phyloP scores from a whole-genome alignment of 2,113 vertebrate genomes.

The Psittacula cyanocephala region DNA sequence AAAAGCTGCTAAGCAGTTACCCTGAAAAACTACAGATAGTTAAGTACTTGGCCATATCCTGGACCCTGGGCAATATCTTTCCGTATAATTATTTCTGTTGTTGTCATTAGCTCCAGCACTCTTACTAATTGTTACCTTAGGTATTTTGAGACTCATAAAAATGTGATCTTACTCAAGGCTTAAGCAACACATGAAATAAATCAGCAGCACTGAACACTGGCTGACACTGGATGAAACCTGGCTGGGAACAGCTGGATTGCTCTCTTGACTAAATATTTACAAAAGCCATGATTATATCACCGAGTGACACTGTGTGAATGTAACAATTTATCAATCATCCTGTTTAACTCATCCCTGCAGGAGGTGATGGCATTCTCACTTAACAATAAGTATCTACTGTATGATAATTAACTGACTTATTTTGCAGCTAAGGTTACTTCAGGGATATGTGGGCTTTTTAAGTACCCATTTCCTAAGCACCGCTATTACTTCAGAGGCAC shows the following conservation, averaged over 20 bases:
- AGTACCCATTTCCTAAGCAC: conserved; percentile 29
- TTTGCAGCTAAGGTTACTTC: conserved; percentile 67
- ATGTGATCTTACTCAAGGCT: conserved; percentile 73
- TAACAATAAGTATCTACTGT: conserved; percentile 75
- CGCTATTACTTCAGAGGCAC: not conserved
- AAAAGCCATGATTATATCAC: conserved; percentile 81
- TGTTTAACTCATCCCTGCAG: conserved; percentile 77
- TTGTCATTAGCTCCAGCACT: conserved; percentile 68
- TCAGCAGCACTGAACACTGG: conserved; percentile 70
- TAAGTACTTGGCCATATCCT: conserved; percentile 39
- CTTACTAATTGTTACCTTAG: conserved; percentile 77
- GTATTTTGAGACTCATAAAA: conserved; percentile 81
- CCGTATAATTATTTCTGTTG: conserved; percentile 72
- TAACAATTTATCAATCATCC: conserved; percentile 85
- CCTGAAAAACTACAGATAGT: conserved; percentile 29
- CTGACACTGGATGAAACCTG: conserved; percentile 77
- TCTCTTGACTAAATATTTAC: conserved; percentile 87
- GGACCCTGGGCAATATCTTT: conserved; percentile 61
- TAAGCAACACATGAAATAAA: conserved; percentile 78
- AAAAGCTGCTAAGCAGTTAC: conserved; percentile 10
- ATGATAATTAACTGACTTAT: conserved; percentile 75
- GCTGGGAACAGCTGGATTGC: conserved; percentile 82
- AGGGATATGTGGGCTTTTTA: conserved; percentile 43
- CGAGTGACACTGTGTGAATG: conserved; percentile 75
- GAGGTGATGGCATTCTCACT: conserved; percentile 70